A percentile compares a stretch with the other conserved stretches of the same genome.
phyloP scores from a whole-genome alignment of 2,797 vertebrate genomes.

The Carapus acus region DNA sequence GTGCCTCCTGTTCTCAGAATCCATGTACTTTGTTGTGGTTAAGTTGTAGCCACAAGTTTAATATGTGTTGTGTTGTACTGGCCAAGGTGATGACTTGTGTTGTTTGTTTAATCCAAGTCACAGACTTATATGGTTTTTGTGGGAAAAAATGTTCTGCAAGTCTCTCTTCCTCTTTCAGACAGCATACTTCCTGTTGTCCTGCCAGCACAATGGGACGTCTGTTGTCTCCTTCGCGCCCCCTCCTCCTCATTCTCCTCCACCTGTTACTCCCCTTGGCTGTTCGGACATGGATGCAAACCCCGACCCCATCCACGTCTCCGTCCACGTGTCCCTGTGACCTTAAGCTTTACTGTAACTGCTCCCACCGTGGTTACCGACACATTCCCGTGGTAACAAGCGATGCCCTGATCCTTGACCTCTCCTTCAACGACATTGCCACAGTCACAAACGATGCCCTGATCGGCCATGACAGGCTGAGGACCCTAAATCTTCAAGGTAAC shows the following conservation, averaged over 20 bases:
- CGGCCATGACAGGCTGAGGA: neutral
- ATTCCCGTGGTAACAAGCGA: conserved; percentile 41
- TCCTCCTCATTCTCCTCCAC: conserved; percentile 13
- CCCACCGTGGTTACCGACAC: neutral
- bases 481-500: conserved; percentile 47
- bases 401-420: conserved; percentile 47
- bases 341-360: conserved; percentile 46
- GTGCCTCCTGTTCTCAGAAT: no score
- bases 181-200: no score
- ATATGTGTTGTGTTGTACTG: no score
- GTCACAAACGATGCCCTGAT: conserved; percentile 29
- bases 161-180: neutral
- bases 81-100: no score
- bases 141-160: no score
- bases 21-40: no score
- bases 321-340: conserved; percentile 48
- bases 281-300: conserved; percentile 21
- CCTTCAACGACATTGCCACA: conserved; percentile 46
- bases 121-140: no score
- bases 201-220: conserved; percentile 22
- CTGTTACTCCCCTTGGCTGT: neutral
- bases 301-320: no score
- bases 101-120: no score
- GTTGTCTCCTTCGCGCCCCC: fast-evolving
- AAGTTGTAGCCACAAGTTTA: no score